These are phyloP conservation scores for Gambusia yucatana DNA, from an alignment of 2,797 vertebrate species.

Conservation along the genomic window DNA sequence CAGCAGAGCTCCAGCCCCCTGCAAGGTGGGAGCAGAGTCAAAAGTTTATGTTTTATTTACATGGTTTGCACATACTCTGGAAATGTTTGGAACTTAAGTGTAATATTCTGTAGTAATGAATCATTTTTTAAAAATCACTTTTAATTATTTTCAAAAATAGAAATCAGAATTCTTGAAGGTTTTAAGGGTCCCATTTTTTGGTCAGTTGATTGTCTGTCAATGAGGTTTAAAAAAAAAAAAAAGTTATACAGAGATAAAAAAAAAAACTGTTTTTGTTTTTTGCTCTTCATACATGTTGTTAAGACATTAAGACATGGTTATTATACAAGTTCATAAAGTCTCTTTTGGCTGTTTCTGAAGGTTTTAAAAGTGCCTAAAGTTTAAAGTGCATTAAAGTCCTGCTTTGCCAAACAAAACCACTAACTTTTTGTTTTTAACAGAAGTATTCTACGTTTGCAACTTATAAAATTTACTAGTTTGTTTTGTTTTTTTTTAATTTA, in stretches of 20 bases:
- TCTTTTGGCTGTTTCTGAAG: neutral
- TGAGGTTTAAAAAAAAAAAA: neutral
- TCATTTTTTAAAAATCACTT: neutral
- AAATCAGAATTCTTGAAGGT: neutral
- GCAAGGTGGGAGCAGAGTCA: slow-evolving; percentile 85
- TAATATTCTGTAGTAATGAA: neutral
- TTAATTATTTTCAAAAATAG: neutral
- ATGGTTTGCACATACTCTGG: neutral
- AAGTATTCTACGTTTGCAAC: neutral
- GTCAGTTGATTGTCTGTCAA: neutral
- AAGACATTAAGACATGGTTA: neutral
- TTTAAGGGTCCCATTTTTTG: neutral
- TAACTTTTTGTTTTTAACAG: neutral
- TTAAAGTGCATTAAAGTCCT: neutral
- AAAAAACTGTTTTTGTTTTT: neutral
- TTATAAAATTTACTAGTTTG: neutral
- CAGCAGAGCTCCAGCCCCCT: slow-evolving; percentile 95
- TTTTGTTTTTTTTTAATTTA: neutral
- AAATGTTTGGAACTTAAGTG: neutral
- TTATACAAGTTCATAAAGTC: neutral
- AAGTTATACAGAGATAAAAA: neutral
- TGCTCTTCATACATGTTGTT: neutral
- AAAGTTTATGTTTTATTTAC: neutral
- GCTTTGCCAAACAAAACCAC: neutral
- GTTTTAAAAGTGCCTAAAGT: neutral